A percentile compares a stretch with the other conserved stretches of the same genome.
These are phyloP conservation scores for Portevinia maculata DNA, from an alignment of 2,888 invertebrate species.

Conservation along the genomic window DNA sequence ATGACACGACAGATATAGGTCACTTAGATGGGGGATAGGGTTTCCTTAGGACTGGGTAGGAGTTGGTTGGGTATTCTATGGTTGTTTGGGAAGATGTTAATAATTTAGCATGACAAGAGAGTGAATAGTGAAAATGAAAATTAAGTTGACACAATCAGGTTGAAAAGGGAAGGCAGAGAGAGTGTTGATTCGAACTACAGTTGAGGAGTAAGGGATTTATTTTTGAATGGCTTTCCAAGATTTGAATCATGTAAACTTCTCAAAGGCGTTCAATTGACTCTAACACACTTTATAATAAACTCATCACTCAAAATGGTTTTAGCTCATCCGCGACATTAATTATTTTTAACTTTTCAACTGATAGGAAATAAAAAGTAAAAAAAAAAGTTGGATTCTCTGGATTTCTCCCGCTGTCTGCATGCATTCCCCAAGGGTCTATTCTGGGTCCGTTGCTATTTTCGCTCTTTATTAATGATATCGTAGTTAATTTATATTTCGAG, in stretches of 20 bases:
- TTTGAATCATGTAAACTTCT: neutral
- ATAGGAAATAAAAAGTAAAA: too few species aligned
- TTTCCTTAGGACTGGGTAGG: neutral
- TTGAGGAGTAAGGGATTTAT: neutral
- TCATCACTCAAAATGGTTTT: too few species aligned
- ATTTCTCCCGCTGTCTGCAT: too few species aligned
- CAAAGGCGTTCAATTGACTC: too few species aligned
- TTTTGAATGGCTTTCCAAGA: neutral
- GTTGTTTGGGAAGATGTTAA: conserved; percentile 65
- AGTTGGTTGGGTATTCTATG: conserved; percentile 6
- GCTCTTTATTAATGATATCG: too few species aligned
- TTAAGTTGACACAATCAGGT: conserved; percentile 64
- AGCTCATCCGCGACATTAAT: too few species aligned
- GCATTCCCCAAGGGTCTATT: too few species aligned
- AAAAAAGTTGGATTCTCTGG: too few species aligned
- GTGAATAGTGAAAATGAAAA: conserved; percentile 52
- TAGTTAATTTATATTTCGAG: too few species aligned
- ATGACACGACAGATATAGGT: conserved; percentile 54
- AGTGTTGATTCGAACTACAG: conserved; percentile 48
- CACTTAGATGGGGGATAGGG: conserved; percentile 52
- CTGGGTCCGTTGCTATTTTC: too few species aligned
- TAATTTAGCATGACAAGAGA: conserved; percentile 53
- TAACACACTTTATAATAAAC: too few species aligned
- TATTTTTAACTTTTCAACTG: too few species aligned
- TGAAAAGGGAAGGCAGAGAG: conserved; percentile 16